phyloP scores from a whole-genome alignment of 2,888 invertebrate species.

The Sturmia bella region DNA sequence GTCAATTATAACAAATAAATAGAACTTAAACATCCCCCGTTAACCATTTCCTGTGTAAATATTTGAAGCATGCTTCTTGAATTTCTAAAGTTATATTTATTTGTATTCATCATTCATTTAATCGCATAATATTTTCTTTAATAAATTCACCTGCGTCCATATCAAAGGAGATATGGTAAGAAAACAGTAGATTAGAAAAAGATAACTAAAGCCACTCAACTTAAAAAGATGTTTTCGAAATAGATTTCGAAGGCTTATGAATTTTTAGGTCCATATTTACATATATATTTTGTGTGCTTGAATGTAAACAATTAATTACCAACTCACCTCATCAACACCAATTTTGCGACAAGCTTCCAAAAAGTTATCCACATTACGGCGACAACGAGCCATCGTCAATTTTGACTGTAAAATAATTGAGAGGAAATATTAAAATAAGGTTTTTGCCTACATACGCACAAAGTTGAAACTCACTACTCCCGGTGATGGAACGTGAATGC shows the following conservation, averaged over 20 bases:
- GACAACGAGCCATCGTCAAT: constrained; percentile 95
- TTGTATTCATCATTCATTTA: no score
- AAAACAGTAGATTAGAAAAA: constrained; percentile 32
- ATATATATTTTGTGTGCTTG: background rate
- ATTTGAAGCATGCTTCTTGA: no score
- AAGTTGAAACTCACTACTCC: constrained; percentile 87
- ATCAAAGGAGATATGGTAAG: no score
- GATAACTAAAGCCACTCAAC: constrained; percentile 74
- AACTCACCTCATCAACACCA: constrained; percentile 89
- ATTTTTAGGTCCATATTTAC: constrained; percentile 34
- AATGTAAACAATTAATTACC: background rate
- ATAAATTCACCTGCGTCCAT: no score
- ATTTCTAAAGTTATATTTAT: no score
- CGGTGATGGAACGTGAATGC: constrained; percentile 96
- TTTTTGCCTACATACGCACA: background rate
- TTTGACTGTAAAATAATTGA: constrained; percentile 91
- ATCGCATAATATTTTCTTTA: no score
- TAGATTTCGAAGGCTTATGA: constrained; percentile 40
- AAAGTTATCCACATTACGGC: constrained; percentile 97
- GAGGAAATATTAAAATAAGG: constrained; percentile 2
- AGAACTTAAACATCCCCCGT: no score
- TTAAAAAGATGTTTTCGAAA: constrained; percentile 27
- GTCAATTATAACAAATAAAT: no score
- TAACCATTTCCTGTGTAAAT: no score
- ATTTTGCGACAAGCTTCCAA: constrained; percentile 96